Conservation (phyloP, 1,140 invertebrate genomes). For the Manduca sexta region DNA sequence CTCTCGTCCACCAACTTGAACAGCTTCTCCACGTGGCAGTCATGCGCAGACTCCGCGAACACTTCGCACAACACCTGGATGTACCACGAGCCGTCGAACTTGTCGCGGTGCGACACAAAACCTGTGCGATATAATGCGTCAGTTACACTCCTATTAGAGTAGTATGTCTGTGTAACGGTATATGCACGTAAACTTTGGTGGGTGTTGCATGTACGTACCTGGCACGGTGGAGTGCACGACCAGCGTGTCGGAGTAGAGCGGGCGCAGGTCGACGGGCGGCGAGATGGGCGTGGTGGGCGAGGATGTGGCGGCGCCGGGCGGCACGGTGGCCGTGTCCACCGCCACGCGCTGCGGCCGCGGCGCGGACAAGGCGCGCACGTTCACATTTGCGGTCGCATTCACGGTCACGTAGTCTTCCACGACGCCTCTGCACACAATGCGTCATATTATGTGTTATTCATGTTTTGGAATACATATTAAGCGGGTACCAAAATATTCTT, state of each 20-base stretch:
- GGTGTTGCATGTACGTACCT: slow-evolving; percentile 46
- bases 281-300: slow-evolving; percentile 9
- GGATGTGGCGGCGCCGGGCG: slow-evolving; percentile 7
- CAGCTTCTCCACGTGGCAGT: slow-evolving; percentile 78
- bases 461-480: too few species aligned
- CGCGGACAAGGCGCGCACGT: too few species aligned
- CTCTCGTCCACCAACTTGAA: slow-evolving; percentile 76
- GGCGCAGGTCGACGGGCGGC: slow-evolving; percentile 19
- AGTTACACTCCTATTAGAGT: too few species aligned
- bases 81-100: slow-evolving; percentile 80
- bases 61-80: slow-evolving; percentile 83
- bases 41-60: slow-evolving; percentile 80
- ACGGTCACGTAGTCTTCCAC: too few species aligned
- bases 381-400: too few species aligned
- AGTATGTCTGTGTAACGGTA: too few species aligned
- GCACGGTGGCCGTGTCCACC: slow-evolving; percentile 1
- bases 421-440: too few species aligned
- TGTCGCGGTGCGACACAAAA: slow-evolving; percentile 79
- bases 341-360: slow-evolving; percentile 6
- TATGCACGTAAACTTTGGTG: too few species aligned
- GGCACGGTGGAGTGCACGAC: slow-evolving; percentile 79
- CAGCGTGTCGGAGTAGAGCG: slow-evolving; percentile 77
- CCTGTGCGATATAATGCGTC: too few species aligned
- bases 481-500: too few species aligned
- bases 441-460: too few species aligned